phyloP scores from a whole-genome alignment of 2,888 invertebrate species.

The Pterobdella sp. region DNA sequence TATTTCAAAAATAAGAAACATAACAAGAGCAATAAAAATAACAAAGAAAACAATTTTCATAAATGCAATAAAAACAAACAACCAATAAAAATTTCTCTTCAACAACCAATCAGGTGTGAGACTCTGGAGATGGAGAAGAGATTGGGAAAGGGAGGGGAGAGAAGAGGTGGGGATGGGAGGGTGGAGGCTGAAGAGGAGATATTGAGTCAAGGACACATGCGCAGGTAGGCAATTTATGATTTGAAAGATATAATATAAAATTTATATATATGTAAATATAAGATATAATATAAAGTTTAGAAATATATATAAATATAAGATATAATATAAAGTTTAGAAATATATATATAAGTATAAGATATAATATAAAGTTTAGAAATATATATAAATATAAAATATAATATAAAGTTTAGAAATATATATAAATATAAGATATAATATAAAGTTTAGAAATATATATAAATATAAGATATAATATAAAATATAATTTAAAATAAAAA shows the following conservation, averaged over 20 bases:
- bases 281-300: too few relatives aligned
- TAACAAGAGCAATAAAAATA: neutral
- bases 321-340: too few relatives aligned
- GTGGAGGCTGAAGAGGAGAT: neutral
- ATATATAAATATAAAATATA: too few relatives aligned
- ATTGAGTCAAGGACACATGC: constrained; percentile 8
- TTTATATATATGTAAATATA: neutral
- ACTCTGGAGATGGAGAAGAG: constrained; percentile 67
- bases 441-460: too few relatives aligned
- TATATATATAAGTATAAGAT: too few relatives aligned
- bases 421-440: too few relatives aligned
- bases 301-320: too few relatives aligned
- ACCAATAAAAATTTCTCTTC: neutral
- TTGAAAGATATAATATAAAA: neutral
- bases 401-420: too few relatives aligned
- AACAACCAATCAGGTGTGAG: constrained; percentile 39
- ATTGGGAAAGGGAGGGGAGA: neutral
- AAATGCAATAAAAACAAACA: neutral
- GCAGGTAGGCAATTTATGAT: neutral
- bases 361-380: too few relatives aligned
- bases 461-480: too few relatives aligned
- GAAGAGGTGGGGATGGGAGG: neutral
- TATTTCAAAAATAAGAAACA: constrained; percentile 52
- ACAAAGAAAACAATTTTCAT: neutral
- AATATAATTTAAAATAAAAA: too few relatives aligned